Conservation (phyloP, 1,140 invertebrate genomes). For the Drosophila miranda region DNA sequence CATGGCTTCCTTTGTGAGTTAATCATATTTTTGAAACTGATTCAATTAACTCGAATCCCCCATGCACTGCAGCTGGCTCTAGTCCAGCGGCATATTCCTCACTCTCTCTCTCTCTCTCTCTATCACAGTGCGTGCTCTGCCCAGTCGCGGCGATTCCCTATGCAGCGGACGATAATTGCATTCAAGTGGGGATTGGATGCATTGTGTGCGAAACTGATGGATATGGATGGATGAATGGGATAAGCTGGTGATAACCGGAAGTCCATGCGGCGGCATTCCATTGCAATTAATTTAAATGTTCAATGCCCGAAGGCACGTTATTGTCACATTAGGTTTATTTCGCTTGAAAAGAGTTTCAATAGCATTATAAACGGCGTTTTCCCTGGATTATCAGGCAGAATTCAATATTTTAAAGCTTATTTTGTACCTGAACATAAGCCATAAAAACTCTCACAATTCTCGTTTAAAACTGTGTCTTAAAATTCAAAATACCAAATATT, state of each 20-base stretch:
- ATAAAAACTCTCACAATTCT: too few relatives aligned
- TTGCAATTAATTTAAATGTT: constrained; percentile 57
- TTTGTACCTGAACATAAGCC: too few relatives aligned
- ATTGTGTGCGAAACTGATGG: constrained; percentile 57
- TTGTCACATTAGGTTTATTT: constrained; percentile 22
- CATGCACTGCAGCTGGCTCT: constrained; percentile 28
- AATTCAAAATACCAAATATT: too few relatives aligned
- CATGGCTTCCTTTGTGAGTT: constrained; percentile 54
- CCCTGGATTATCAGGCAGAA: too few relatives aligned
- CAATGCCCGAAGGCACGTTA: constrained; percentile 22
- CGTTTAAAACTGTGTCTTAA: too few relatives aligned
- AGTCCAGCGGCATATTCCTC: constrained; percentile 8
- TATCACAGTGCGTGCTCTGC: not conserved
- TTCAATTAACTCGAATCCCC: constrained; percentile 59
- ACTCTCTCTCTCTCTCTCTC: constrained; percentile 1
- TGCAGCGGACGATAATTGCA: constrained; percentile 20
- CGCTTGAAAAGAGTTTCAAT: constrained; percentile 2
- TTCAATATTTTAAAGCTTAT: too few relatives aligned
- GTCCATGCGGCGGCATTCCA: constrained; percentile 39
- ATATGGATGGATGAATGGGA: constrained; percentile 35
- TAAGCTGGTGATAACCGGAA: constrained; percentile 59
- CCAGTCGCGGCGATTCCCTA: constrained; percentile 15
- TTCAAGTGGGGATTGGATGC: constrained; percentile 59
- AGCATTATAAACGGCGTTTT: constrained; percentile 12
- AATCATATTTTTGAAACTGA: constrained; percentile 62